Conservation (phyloP, 23 tunicate genomes). For the Aplidium turbinatum region DNA sequence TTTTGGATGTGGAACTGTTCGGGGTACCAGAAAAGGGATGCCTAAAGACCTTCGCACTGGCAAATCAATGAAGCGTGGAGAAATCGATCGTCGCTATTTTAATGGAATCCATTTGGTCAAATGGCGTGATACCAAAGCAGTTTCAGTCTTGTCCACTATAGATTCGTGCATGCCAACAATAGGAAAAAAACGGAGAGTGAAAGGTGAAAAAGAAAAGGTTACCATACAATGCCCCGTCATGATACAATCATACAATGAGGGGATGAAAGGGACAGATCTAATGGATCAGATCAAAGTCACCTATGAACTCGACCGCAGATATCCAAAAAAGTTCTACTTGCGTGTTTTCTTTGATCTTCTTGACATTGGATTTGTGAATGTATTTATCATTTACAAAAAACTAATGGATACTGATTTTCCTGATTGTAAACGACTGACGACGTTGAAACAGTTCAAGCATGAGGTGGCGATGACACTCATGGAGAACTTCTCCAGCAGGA, state of each 20-base stretch:
- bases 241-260: constrained; percentile 18
- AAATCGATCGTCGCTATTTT: constrained; percentile 13
- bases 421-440: not conserved
- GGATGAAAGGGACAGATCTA: constrained; percentile 22
- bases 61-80: constrained; percentile 4
- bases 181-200: not conserved
- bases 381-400: constrained; percentile 1
- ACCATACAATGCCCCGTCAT: constrained; percentile 5
- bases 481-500: constrained; percentile 6
- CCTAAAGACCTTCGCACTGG: not conserved
- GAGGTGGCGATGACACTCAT: constrained; percentile 10
- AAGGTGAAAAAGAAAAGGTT: constrained; percentile 12
- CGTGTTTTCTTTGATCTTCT: constrained; percentile 18
- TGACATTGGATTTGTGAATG: constrained; percentile 19
- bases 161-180: constrained; percentile 12
- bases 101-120: constrained; percentile 17
- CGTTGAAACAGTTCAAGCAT: constrained; percentile 8
- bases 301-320: constrained; percentile 9
- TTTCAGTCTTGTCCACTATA: constrained; percentile 9
- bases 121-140: constrained; percentile 16
- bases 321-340: constrained; percentile 14
- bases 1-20: constrained; percentile 14
- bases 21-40: not conserved
- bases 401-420: not conserved
- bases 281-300: not conserved